These are phyloP conservation scores for Sebastes itinus DNA, from an alignment of 2,797 vertebrate species.

Conservation along the genomic window DNA sequence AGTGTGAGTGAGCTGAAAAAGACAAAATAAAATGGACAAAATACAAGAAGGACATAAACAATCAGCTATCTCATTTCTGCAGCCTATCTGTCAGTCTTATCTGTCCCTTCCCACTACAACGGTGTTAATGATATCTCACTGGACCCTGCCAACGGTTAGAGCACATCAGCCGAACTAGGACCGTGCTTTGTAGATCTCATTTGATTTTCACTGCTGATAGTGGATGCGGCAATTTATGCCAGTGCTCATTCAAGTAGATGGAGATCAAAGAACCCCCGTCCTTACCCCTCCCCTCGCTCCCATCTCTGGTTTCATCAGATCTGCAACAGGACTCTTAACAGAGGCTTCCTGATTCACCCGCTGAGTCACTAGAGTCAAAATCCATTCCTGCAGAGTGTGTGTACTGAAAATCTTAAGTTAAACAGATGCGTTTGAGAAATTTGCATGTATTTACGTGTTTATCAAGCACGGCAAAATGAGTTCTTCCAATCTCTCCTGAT, in stretches of 20 bases:
- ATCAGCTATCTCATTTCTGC: slow-evolving; percentile 46
- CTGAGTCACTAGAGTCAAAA: slow-evolving; percentile 47
- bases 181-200: slow-evolving; percentile 75
- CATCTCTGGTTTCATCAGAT: slow-evolving; percentile 73
- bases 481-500: slow-evolving; percentile 24
- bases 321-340: slow-evolving; percentile 55
- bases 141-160: slow-evolving; percentile 59
- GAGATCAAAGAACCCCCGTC: slow-evolving; percentile 72
- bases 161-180: slow-evolving; percentile 49
- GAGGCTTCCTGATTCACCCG: slow-evolving; percentile 40
- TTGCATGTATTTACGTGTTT: slow-evolving; percentile 57
- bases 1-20: background rate
- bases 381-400: slow-evolving; percentile 36
- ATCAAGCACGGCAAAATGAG: slow-evolving; percentile 16
- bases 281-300: slow-evolving; percentile 32
- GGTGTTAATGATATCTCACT: slow-evolving; percentile 67
- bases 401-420: slow-evolving; percentile 13
- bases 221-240: slow-evolving; percentile 73
- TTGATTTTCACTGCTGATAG: slow-evolving; percentile 78
- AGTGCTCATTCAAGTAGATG: slow-evolving; percentile 69
- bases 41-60: slow-evolving; percentile 35
- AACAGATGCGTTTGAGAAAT: slow-evolving; percentile 30
- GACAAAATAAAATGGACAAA: slow-evolving; percentile 16
- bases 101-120: slow-evolving; percentile 43
- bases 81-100: slow-evolving; percentile 56